A percentile compares a stretch with the other conserved stretches of the same genome.
Evolutionary conservation across 2,797 vertebrate genomes (phyloP).

Genomic region (Cossypha polioptera): DNA sequence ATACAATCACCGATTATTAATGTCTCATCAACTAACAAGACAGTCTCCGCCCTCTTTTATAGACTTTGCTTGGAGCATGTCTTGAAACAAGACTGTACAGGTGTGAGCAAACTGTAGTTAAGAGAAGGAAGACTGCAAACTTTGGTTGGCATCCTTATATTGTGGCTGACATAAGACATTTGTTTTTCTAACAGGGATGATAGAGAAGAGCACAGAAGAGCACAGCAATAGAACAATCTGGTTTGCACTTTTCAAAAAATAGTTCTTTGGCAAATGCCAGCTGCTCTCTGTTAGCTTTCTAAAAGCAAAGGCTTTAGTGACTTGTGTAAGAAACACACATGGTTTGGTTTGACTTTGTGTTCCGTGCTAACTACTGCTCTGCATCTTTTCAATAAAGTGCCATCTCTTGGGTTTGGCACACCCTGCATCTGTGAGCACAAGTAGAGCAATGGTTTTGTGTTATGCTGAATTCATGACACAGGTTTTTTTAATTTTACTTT

Average conservation of each 20-base stretch:
- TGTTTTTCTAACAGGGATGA: slow-evolving; percentile 31
- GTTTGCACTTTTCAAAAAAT: slow-evolving; percentile 31
- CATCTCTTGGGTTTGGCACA: slow-evolving; percentile 5
- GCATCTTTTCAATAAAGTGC: slow-evolving; percentile 22
- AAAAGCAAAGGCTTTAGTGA: slow-evolving; percentile 27
- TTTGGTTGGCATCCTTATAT: slow-evolving; percentile 24
- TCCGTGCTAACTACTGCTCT: neutral
- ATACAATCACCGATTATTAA: slow-evolving; percentile 53
- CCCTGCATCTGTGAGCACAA: neutral
- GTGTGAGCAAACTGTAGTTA: slow-evolving; percentile 67
- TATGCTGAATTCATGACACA: neutral
- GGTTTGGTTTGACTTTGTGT: slow-evolving; percentile 31
- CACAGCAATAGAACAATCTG: neutral
- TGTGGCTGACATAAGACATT: slow-evolving; percentile 47
- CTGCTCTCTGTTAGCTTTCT: slow-evolving; percentile 39
- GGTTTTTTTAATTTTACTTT: neutral
- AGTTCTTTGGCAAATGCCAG: slow-evolving; percentile 48
- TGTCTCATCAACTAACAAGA: slow-evolving; percentile 67
- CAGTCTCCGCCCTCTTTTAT: slow-evolving; percentile 67
- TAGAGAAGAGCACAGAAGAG: neutral
- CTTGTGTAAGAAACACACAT: slow-evolving; percentile 1
- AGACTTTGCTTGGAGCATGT: slow-evolving; percentile 64
- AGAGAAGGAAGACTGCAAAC: slow-evolving; percentile 43
- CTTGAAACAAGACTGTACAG: slow-evolving; percentile 75
- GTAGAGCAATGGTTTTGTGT: slow-evolving; percentile 6